Evolutionary conservation across 2,113 vertebrate species (phyloP), one percentile per base, ranked within the genome.

Genomic region (Tupaia chinensis): DNA sequence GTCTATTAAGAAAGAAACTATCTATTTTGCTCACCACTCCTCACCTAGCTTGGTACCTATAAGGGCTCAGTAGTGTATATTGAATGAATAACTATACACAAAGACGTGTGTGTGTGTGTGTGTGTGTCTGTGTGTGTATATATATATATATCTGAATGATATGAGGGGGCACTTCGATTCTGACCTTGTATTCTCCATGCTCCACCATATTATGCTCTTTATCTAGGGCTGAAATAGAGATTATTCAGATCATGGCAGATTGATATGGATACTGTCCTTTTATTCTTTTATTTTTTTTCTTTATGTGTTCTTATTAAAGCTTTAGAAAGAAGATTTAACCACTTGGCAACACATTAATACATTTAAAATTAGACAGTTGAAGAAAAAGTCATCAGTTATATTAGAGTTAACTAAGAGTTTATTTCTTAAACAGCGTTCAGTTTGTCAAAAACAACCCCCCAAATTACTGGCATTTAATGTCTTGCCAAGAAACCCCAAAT

Each of bases 391-490:
- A 85, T 65, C 85, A 84, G 17, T 96, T 89, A 68, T 68, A 86
- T 66, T 72, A 73, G 17, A 77, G 14, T 25, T 86, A 34, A 92
- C 5, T 53, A 91, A 76, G 20, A 60, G 5, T 86, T 77, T 74
- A n/a, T 93, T 95, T 93, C 4, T 91, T 63, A 93, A 92, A 32
- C 29, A 87, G 25, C 34, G 27, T 54, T 93, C 32, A 78, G 68
- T 79, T 92, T 88, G 9, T 89, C 10, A 81, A 88, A 69, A 88
- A 90, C 10, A 92, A 85, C 22, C 12, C 44, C 19, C 23, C 4
- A 85, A 87, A 92, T 81, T 69, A 94, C 11, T n/a, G 79, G 65
- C 25, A 63, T 60, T 94, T 61, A 95, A 87, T 19, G 86, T 94
- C 8, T 70, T 89, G 58, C 44, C 44, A 29, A 44, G 44, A 72